Base-by-base conservation (phyloP, 92 coral and sea anemone species). In the Porites cylindrica region DNA sequence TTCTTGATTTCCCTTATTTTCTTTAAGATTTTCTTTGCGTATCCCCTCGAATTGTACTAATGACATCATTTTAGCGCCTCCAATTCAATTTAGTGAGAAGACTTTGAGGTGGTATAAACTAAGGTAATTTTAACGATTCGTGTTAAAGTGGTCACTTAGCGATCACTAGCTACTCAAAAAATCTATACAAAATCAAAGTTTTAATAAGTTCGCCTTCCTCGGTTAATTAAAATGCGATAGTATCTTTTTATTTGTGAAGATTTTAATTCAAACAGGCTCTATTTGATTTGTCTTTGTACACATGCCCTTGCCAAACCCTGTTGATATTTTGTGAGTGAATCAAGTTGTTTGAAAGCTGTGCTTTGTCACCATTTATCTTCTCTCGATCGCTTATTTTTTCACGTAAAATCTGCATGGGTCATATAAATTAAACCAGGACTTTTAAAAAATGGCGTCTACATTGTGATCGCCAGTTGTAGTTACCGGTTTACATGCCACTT, bases 51-150 rank as follows among this genome's bases (percentile, higher is more conserved):
- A 38, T 38, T 38, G 47, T 38, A 38, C 47, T 38, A 38, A 38
- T 38, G 47, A 38, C 47, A 38, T 38, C 7, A 38, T 38, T 38
- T 4, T 38, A 38, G 47, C 47, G 47, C 47, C 47, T 14, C 61
- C 61, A 12, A 56, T 10, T 3, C 72, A 2, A 24, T 80, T 80
- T 12, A 80, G 64, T 51, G 66, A 80, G 67, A 62, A 50, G 73
- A 16, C 75, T 4, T 20, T 8, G 54, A 53, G 64, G 58, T 43
- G 32, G 19, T 53, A 26, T 47, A 8, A 54, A 29, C 32, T 29
- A 29, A 43, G 47, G n/a, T 67, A 66, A 56, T 51, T 16, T 20
- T 66, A 10, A 23, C 51, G 66, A 80, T 26, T 16, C 68, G 66
- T 24, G 61, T 80, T 21, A 8, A 20, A 29, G 5, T 51, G 19